Conservation (phyloP, 2,113 vertebrate species). For the Thalassoma bifasciatum region DNA sequence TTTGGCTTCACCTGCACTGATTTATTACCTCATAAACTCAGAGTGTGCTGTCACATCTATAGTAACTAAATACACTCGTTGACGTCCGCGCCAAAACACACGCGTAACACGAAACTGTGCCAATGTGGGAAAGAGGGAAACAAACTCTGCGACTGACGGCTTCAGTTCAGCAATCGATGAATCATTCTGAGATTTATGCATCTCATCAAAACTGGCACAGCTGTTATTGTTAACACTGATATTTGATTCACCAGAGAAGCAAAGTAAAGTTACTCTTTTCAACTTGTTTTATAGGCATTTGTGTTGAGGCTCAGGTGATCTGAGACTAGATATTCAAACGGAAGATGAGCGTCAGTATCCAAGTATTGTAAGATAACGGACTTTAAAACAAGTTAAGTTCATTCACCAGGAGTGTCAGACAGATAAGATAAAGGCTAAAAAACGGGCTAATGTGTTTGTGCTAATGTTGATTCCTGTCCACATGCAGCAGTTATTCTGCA, state of each 20-base stretch:
- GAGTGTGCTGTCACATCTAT: neutral
- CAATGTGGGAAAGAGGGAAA: neutral
- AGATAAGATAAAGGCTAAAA: too few relatives aligned
- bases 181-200: neutral
- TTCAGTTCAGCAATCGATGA: neutral
- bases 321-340: conserved; percentile 59
- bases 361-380: too few relatives aligned
- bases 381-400: too few relatives aligned
- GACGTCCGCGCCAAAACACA: conserved; percentile 10
- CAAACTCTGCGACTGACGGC: conserved; percentile 11
- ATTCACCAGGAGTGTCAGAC: too few relatives aligned
- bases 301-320: neutral
- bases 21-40: neutral
- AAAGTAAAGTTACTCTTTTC: neutral
- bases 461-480: too few relatives aligned
- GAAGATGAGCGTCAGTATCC: neutral
- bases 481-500: too few relatives aligned
- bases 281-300: neutral
- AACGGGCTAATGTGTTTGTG: too few relatives aligned
- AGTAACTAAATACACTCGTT: conserved; percentile 5
- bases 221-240: neutral
- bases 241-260: neutral
- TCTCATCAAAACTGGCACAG: conserved; percentile 8
- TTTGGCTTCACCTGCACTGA: neutral
- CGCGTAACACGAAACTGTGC: conserved; percentile 1